Evolutionary conservation across 35 echinoderm and acorn worm genomes (phyloP).

Genomic region (Antedon bifida): DNA sequence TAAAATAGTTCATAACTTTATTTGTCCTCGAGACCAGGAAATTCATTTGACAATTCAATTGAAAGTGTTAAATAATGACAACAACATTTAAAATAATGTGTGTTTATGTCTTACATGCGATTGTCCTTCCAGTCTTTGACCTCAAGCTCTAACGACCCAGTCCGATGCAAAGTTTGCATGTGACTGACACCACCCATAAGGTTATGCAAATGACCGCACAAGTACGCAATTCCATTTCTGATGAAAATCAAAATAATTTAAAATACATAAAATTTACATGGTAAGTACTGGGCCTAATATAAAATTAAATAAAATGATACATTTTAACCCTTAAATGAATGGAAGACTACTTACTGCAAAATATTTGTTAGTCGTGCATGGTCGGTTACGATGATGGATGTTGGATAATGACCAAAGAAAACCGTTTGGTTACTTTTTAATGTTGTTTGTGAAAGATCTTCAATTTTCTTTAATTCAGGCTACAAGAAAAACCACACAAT

Average conservation of each 20-base stretch:
- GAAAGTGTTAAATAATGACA: too few relatives aligned
- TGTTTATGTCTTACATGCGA: slow-evolving; percentile 35
- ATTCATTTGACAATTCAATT: too few relatives aligned
- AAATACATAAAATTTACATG: neutral
- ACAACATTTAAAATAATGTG: too few relatives aligned
- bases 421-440: slow-evolving; percentile 60
- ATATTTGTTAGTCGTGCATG: slow-evolving; percentile 44
- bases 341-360: slow-evolving; percentile 66
- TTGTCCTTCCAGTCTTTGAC: slow-evolving; percentile 85
- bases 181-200: slow-evolving; percentile 37
- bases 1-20: too few relatives aligned
- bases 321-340: too few relatives aligned
- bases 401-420: slow-evolving; percentile 87
- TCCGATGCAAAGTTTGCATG: slow-evolving; percentile 55
- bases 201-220: slow-evolving; percentile 92
- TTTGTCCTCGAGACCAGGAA: too few relatives aligned
- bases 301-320: too few relatives aligned
- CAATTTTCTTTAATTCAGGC: slow-evolving; percentile 38
- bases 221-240: slow-evolving; percentile 71
- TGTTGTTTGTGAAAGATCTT: slow-evolving; percentile 24
- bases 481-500: slow-evolving; percentile 12
- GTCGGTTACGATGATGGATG: slow-evolving; percentile 51
- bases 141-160: slow-evolving; percentile 65
- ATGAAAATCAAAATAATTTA: slow-evolving; percentile 6
- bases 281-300: too few relatives aligned